These are phyloP conservation scores for Hypsibius dujardini DNA, from an alignment of 1,140 invertebrate genomes.

Conservation along the genomic window DNA sequence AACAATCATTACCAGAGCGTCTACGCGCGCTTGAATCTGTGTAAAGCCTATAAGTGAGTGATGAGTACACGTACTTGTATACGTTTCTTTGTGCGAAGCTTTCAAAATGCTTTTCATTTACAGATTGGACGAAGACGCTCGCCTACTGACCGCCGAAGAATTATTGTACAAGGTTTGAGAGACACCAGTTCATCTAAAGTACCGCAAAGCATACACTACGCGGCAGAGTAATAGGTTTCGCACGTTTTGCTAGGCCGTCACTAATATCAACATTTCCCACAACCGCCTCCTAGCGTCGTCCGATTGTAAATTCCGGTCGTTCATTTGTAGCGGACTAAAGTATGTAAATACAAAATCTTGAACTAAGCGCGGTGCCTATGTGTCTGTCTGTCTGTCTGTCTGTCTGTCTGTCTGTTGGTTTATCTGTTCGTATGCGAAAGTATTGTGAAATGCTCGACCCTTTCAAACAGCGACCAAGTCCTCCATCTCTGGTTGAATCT, in stretches of 20 bases:
- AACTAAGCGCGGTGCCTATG: no score
- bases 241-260: conserved; percentile 68
- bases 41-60: conserved; percentile 72
- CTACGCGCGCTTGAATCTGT: conserved; percentile 84
- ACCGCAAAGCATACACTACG: no score
- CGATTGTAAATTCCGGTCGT: conserved; percentile 87
- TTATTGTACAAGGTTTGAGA: conserved; percentile 42
- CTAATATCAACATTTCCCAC: conserved; percentile 83
- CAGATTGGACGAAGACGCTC: conserved; percentile 87
- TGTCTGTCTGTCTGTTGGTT: no score
- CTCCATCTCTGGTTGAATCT: conserved; percentile 96
- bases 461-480: conserved; percentile 43
- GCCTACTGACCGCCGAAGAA: conserved; percentile 95
- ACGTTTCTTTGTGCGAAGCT: conserved; percentile 1
- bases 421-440: no score
- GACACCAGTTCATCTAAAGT: background rate
- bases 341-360: conserved; percentile 27
- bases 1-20: conserved; percentile 96
- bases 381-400: background rate
- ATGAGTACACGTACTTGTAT: conserved; percentile 8
- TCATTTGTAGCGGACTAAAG: conserved; percentile 87
- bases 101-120: conserved; percentile 19
- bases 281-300: conserved; percentile 87
- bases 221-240: no score
- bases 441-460: no score